phyloP scores from a whole-genome alignment of 2,113 vertebrate species.

The Scomber japonicus region DNA sequence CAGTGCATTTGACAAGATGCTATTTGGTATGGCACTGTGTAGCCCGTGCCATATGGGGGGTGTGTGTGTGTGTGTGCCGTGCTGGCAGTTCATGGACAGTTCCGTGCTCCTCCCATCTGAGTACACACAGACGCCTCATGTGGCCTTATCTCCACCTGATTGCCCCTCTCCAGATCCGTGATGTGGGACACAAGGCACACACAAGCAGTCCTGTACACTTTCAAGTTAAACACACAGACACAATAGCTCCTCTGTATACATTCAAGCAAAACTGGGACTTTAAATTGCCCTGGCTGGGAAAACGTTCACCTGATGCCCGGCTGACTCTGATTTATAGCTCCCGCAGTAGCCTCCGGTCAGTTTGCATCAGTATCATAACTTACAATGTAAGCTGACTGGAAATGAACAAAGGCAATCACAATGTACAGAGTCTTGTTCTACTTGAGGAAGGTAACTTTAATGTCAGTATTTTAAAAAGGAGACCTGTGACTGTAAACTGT shows the following conservation, averaged over 20 bases:
- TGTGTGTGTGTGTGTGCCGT: slow-evolving; percentile 36
- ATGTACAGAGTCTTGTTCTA: slow-evolving; percentile 19
- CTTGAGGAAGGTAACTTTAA: neutral
- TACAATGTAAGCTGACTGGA: slow-evolving; percentile 26
- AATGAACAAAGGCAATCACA: slow-evolving; percentile 8
- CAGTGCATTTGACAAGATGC: slow-evolving; percentile 8
- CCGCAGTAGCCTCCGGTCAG: slow-evolving; percentile 4
- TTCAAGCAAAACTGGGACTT: slow-evolving; percentile 10
- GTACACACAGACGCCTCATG: slow-evolving; percentile 74
- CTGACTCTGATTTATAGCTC: slow-evolving; percentile 73
- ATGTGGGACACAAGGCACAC: slow-evolving; percentile 63
- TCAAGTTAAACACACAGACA: slow-evolving; percentile 39
- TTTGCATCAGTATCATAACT: slow-evolving; percentile 35
- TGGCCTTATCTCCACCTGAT: slow-evolving; percentile 80
- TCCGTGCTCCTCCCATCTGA: slow-evolving; percentile 84
- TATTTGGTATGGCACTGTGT: slow-evolving; percentile 47
- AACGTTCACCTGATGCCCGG: slow-evolving; percentile 73
- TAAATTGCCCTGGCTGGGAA: slow-evolving; percentile 71
- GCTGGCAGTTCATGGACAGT: slow-evolving; percentile 67
- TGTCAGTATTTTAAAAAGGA: neutral
- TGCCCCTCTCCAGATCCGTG: slow-evolving; percentile 76
- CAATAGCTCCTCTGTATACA: slow-evolving; percentile 33
- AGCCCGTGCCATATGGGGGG: slow-evolving; percentile 70
- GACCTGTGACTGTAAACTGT: neutral
- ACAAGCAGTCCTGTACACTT: slow-evolving; percentile 21